These are phyloP conservation scores for Sycophaga agraensis DNA, from an alignment of 1,140 invertebrate species.

Conservation along the genomic window DNA sequence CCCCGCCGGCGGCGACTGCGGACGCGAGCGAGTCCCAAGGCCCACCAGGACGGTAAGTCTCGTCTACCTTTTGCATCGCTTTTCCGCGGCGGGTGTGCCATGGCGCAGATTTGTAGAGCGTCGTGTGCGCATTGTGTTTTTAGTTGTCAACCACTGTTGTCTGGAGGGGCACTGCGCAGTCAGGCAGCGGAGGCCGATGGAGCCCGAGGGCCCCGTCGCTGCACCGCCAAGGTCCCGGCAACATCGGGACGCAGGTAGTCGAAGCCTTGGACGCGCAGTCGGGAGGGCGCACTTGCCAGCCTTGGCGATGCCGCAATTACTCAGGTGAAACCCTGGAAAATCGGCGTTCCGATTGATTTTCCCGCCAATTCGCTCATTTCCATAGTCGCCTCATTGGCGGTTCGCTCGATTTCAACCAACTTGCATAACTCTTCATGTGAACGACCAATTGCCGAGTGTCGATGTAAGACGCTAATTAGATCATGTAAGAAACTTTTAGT, in stretches of 20 bases:
- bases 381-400: constrained; percentile 15
- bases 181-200: too few relatives aligned
- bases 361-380: too few relatives aligned
- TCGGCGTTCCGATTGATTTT: not conserved
- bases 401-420: constrained; percentile 22
- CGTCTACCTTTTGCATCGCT: too few relatives aligned
- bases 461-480: not conserved
- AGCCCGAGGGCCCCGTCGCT: not conserved
- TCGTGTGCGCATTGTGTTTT: too few relatives aligned
- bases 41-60: too few relatives aligned
- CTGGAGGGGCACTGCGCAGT: too few relatives aligned
- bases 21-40: too few relatives aligned
- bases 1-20: too few relatives aligned
- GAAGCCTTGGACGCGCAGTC: not conserved
- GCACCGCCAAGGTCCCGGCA: not conserved
- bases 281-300: not conserved
- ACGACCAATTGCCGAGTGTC: constrained; percentile 8
- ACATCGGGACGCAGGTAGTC: not conserved
- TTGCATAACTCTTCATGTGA: not conserved
- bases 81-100: too few relatives aligned
- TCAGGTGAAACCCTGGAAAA: constrained; percentile 1
- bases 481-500: constrained; percentile 15
- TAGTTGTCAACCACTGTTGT: too few relatives aligned
- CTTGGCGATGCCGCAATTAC: not conserved
- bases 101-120: too few relatives aligned